Evolutionary conservation across 2,888 invertebrate species (phyloP).

Genomic region (Macrosiphum euphorbiae): DNA sequence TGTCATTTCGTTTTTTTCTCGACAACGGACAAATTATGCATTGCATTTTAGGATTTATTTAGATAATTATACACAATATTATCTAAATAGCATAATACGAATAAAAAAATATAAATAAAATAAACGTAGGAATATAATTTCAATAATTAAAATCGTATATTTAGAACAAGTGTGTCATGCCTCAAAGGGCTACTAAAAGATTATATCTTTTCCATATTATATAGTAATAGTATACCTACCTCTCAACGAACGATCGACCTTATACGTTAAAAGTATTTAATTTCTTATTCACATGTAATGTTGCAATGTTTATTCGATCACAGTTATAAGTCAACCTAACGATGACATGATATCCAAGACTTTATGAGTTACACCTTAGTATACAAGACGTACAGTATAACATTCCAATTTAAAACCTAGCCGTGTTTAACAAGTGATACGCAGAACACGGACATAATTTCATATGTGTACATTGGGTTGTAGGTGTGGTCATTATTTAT

Average conservation of each 20-base stretch:
- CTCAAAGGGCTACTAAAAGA: not conserved
- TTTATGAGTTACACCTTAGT: not conserved
- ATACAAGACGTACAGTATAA: not conserved
- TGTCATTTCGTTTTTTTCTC: not conserved
- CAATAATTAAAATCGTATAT: not conserved
- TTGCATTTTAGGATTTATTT: not conserved
- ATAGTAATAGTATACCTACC: not conserved
- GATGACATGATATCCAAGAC: not conserved
- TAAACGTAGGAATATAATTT: not conserved
- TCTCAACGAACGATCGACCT: not conserved
- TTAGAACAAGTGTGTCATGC: conserved; percentile 19
- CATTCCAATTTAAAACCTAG: not conserved
- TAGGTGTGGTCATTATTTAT: not conserved
- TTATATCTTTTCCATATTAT: not conserved
- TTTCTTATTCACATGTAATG: not conserved
- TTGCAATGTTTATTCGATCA: not conserved
- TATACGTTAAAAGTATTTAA: not conserved
- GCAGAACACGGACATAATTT: not conserved
- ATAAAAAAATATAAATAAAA: not conserved
- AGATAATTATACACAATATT: not conserved
- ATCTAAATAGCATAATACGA: not conserved
- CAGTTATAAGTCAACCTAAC: not conserved
- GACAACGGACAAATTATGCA: not conserved
- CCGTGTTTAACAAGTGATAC: conserved; percentile 10
- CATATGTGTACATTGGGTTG: conserved; percentile 11